Evolutionary conservation across 2,888 invertebrate genomes (phyloP), one percentile per base, ranked within the genome.

Genomic region (Dicyrtomina minuta): DNA sequence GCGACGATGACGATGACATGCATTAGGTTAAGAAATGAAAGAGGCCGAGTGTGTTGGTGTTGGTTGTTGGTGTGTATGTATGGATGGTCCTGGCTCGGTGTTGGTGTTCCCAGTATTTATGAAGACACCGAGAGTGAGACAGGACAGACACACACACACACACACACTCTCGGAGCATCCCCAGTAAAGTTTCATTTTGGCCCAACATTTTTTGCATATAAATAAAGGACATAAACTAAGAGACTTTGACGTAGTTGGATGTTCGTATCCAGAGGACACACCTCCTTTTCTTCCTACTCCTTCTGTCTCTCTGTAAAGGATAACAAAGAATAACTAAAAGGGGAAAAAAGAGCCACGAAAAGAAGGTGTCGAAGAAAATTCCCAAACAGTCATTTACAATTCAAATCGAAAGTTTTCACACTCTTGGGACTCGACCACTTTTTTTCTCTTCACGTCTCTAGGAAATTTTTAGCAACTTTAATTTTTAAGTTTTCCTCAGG

Each of bases 381-480:
- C 67, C 64, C 66, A 70, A 69, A 70, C 72, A 66, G 68, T 70
- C 69, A 73, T 73, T 73, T 73, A 70, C 73, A 70, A 73, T 73
- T 73, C 73, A 71, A 73, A 73, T 73, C 71, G 62, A 62, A 71
- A 70, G 70, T 70, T 73, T 71, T 68, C 66, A 70, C 70, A 70
- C 73, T 68, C 69, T 55, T 61, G 70, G 71, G 71, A 71, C 62
- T 60, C 51, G 53, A 51, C 61, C 62, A 51, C 55, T 61, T 68
- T 72, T 61, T 58, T 70, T 70, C 61, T 62, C 60, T 68, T 56
- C 70, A 53, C 49, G 59, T 62, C 39, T 49, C 68, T 33, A 71
- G 56, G 60, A 62, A 70, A 67, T 71, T 67, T 33, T 71, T 56
- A 69, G 62, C 70, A 66, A 69, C 69, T 72, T 72, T 72, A 72